Percentiles rank a stretch among this genome's conserved stretches.
Conservation (phyloP, 2,888 invertebrate genomes). For the Scaeva pyrastri region DNA sequence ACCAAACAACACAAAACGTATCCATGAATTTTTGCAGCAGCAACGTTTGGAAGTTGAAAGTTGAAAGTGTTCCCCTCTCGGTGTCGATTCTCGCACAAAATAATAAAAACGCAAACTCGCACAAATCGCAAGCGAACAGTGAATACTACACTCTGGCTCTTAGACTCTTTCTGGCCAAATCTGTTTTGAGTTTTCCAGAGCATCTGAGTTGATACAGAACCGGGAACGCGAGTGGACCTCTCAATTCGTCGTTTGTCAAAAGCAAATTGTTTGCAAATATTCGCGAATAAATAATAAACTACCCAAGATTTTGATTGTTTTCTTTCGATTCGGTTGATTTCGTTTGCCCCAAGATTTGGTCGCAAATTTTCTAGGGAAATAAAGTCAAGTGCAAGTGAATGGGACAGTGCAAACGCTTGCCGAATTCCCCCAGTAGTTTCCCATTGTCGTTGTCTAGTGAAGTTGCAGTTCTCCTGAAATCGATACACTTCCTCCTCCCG, state of each 20-base stretch:
- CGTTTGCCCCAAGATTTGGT: not conserved
- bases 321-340: not conserved
- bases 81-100: constrained; percentile 53
- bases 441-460: constrained; percentile 24
- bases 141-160: constrained; percentile 5
- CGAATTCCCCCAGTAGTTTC: constrained; percentile 14
- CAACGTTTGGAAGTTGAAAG: not conserved
- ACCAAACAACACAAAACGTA: not conserved
- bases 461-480: constrained; percentile 46
- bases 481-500: constrained; percentile 54
- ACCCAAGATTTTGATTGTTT: constrained; percentile 4
- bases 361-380: not conserved
- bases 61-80: constrained; percentile 6
- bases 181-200: constrained; percentile 42
- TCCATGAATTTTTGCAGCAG: constrained; percentile 31
- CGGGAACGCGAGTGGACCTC: constrained; percentile 78
- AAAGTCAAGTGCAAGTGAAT: no score
- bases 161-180: constrained; percentile 44
- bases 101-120: constrained; percentile 53
- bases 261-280: constrained; percentile 56
- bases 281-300: constrained; percentile 16
- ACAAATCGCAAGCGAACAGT: constrained; percentile 16
- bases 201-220: constrained; percentile 79
- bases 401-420: constrained; percentile 28
- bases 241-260: constrained; percentile 73